Conservation (phyloP, 2,113 vertebrate genomes). For the Speoplatyrhinus poulsoni region DNA sequence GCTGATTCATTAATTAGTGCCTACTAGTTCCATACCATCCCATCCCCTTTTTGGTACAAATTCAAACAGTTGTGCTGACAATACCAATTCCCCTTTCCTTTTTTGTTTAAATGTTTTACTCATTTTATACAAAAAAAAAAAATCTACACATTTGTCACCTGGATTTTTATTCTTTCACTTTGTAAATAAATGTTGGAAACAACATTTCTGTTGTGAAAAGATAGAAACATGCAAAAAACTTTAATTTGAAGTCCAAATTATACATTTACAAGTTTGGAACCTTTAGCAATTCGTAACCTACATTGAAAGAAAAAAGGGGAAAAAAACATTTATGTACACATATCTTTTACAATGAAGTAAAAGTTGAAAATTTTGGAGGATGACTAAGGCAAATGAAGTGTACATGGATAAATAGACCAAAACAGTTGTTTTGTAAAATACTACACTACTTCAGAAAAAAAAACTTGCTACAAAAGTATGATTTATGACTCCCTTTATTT, state of each 20-base stretch:
- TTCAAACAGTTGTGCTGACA: constrained; percentile 98
- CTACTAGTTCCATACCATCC: constrained; percentile 73
- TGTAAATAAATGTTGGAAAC: constrained; percentile 94
- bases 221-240: constrained; percentile 99
- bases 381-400: constrained; percentile 89
- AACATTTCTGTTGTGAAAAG: constrained; percentile 86
- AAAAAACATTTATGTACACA: constrained; percentile 98
- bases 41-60: constrained; percentile 95
- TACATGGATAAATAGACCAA: constrained; percentile 91
- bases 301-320: constrained; percentile 66
- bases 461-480: constrained; percentile 91
- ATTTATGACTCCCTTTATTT: constrained; percentile 96
- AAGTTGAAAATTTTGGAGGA: constrained; percentile 84
- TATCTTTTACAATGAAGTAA: constrained; percentile 95
- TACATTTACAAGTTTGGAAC: constrained; percentile 96
- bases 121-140: constrained; percentile 70
- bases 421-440: constrained; percentile 84
- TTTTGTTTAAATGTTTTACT: constrained; percentile 41
- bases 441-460: constrained; percentile 82
- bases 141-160: constrained; percentile 86
- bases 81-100: constrained; percentile 62
- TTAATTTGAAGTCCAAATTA: constrained; percentile 94
- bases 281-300: constrained; percentile 93
- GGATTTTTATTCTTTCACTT: constrained; percentile 82
- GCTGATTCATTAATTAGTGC: constrained; percentile 84